Conservation (phyloP, 2,888 invertebrate species). For the Bombylius discolor region DNA sequence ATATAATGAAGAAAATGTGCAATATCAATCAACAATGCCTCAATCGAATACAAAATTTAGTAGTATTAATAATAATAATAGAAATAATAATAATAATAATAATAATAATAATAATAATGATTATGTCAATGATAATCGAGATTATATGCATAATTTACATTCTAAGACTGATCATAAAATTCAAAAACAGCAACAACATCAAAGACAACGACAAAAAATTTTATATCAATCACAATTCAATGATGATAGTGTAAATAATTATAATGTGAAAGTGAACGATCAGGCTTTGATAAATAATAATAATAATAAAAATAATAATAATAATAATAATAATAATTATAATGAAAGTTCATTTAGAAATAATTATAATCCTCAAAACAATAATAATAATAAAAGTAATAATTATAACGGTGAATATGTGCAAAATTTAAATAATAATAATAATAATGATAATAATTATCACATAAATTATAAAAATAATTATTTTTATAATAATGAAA, state of each 20-base stretch:
- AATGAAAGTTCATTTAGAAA: not conserved
- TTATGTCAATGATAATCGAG: not conserved
- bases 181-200: not conserved
- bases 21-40: not conserved
- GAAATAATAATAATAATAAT: conserved; percentile 1
- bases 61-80: not conserved
- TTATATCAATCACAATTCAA: not conserved
- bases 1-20: not conserved
- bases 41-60: not conserved
- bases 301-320: not conserved
- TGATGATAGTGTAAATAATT: not conserved
- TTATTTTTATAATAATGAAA: not conserved
- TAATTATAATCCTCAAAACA: not conserved
- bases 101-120: not conserved
- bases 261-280: not conserved
- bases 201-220: not conserved
- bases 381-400: not conserved
- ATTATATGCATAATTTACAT: not conserved
- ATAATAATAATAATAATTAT: not conserved
- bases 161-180: not conserved
- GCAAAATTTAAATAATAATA: not conserved
- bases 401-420: not conserved
- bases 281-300: not conserved
- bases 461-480: not conserved
- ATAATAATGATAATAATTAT: not conserved